Percentiles rank a stretch among this genome's conserved stretches.
Conservation (phyloP, 2,888 invertebrate genomes). For the Incurvaria masculella region DNA sequence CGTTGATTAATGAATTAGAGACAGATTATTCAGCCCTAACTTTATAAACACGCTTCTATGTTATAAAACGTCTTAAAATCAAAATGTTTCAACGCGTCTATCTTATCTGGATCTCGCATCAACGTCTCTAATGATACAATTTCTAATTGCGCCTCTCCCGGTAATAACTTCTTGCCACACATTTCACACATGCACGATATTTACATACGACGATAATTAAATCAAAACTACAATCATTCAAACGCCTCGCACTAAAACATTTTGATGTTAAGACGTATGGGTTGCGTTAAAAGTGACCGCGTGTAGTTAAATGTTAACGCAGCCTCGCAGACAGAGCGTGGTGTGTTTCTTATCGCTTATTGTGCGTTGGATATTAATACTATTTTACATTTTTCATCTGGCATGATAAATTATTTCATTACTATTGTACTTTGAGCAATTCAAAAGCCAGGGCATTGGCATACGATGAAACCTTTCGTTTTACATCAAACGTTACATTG, state of each 20-base stretch:
- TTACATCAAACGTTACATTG: constrained; percentile 48
- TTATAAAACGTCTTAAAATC: constrained; percentile 48
- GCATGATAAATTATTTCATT: constrained; percentile 56
- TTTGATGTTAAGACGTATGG: constrained; percentile 48
- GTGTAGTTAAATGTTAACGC: constrained; percentile 20
- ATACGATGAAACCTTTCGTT: constrained; percentile 54
- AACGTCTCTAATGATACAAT: constrained; percentile 51
- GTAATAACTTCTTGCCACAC: constrained; percentile 47
- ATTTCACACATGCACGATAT: constrained; percentile 54
- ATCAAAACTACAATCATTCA: constrained; percentile 45
- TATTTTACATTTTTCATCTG: constrained; percentile 47
- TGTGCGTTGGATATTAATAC: constrained; percentile 41
- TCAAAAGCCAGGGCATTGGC: constrained; percentile 90
- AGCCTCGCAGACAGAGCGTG: neutral
- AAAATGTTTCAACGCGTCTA: constrained; percentile 56
- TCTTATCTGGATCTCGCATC: constrained; percentile 47
- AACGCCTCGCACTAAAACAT: constrained; percentile 31
- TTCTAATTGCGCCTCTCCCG: constrained; percentile 39
- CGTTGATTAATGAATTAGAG: too few relatives aligned
- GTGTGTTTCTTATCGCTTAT: constrained; percentile 24
- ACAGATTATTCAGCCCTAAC: too few relatives aligned
- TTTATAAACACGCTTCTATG: neutral
- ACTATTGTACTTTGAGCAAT: constrained; percentile 51
- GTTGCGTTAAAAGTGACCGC: constrained; percentile 23
- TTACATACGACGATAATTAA: constrained; percentile 50